Conservation (phyloP, 2,888 invertebrate species). For the Trichopria drosophilae region DNA sequence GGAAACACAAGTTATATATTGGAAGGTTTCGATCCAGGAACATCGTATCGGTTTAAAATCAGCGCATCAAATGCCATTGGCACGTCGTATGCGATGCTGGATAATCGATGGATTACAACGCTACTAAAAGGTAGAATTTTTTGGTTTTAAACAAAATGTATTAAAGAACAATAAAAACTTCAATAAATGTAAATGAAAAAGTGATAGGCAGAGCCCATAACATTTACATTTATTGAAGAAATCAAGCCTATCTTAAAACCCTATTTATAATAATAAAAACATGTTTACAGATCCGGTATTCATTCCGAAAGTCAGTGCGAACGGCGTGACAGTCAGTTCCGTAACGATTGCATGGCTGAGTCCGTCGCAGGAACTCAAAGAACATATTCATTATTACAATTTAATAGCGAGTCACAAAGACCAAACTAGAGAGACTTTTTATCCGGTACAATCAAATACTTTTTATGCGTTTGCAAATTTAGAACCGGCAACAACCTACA, state of each 20-base stretch:
- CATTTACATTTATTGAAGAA: too few relatives aligned
- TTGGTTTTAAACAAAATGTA: not conserved
- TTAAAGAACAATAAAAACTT: not conserved
- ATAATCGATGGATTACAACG: slow-evolving; percentile 65
- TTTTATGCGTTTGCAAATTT: slow-evolving; percentile 79
- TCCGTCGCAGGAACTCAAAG: slow-evolving; percentile 67
- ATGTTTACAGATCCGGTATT: slow-evolving; percentile 71
- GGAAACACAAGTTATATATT: slow-evolving; percentile 72
- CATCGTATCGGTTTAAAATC: slow-evolving; percentile 70
- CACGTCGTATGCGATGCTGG: slow-evolving; percentile 61
- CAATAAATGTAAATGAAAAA: not conserved
- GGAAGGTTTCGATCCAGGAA: slow-evolving; percentile 66
- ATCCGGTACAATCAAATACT: slow-evolving; percentile 68
- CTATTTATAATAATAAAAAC: too few relatives aligned
- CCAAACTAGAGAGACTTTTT: slow-evolving; percentile 64
- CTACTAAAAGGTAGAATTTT: slow-evolving; percentile 62
- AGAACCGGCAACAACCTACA: slow-evolving; percentile 77
- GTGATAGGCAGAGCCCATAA: too few relatives aligned
- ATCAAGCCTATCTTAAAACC: too few relatives aligned
- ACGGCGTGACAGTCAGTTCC: slow-evolving; percentile 70
- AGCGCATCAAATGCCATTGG: slow-evolving; percentile 71
- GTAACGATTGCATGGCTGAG: slow-evolving; percentile 81
- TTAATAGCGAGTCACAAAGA: slow-evolving; percentile 63
- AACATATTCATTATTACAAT: slow-evolving; percentile 76
- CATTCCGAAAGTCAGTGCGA: slow-evolving; percentile 76